Conservation (phyloP, 2,797 vertebrate genomes). For the Gephyroberyx darwinii region DNA sequence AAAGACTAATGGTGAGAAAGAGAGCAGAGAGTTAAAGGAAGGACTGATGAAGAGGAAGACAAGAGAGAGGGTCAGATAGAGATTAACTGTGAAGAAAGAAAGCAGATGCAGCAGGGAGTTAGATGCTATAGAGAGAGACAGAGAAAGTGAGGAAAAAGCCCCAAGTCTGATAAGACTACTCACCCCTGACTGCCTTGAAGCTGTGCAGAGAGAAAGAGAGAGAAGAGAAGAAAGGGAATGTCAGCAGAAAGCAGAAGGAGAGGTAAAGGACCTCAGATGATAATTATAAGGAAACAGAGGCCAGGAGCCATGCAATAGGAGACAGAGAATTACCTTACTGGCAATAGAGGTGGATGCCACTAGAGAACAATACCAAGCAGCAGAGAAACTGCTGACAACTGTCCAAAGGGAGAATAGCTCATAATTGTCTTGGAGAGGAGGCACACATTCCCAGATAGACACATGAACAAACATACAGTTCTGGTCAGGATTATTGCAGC, state of each 20-base stretch:
- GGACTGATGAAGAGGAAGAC: too few species aligned
- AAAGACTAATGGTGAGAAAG: too few species aligned
- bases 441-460: background rate
- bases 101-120: background rate
- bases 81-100: background rate
- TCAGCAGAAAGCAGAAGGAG: slow-evolving; percentile 13
- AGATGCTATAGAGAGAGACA: too few species aligned
- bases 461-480: background rate
- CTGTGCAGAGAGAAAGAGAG: background rate
- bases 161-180: background rate
- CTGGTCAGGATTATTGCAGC: too few species aligned
- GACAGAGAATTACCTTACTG: background rate
- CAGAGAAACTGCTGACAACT: slow-evolving; percentile 25
- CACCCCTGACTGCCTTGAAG: background rate
- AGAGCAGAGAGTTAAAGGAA: too few species aligned
- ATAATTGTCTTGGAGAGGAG: background rate
- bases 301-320: slow-evolving; percentile 13
- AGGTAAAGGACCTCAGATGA: background rate
- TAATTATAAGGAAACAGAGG: slow-evolving; percentile 26
- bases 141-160: background rate
- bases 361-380: slow-evolving; percentile 3
- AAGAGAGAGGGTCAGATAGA: background rate
- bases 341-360: background rate
- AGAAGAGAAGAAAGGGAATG: background rate
- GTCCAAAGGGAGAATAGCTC: slow-evolving; percentile 9